Conservation (phyloP, 2,797 vertebrate genomes). For the Linurgus olivaceus region DNA sequence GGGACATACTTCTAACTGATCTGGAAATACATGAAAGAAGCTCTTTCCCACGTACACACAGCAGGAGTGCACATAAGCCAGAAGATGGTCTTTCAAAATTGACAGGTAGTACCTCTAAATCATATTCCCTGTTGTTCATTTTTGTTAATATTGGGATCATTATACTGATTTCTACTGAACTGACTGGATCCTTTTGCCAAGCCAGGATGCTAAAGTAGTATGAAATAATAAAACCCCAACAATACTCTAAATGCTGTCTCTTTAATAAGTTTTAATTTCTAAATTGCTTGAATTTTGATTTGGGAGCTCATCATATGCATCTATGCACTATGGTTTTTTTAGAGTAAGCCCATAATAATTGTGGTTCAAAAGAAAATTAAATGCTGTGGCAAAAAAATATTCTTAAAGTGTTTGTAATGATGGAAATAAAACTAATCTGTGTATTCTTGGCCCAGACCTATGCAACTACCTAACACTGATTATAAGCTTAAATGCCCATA, state of each 20-base stretch:
- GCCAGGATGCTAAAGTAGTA: not conserved
- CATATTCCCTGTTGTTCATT: conserved; percentile 1
- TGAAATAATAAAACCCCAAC: conserved; percentile 12
- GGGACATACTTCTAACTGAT: not conserved
- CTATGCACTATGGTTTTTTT: not conserved
- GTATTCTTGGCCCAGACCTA: not conserved
- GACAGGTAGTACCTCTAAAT: not conserved
- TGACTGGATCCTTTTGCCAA: not conserved
- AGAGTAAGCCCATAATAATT: not conserved
- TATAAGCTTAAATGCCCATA: not conserved
- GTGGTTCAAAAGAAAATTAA: not conserved
- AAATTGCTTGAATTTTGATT: conserved; percentile 1
- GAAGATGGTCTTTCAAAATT: not conserved
- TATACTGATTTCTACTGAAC: not conserved
- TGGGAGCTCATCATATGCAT: not conserved
- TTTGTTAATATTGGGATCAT: conserved; percentile 13
- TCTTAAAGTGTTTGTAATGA: not conserved
- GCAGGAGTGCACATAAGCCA: not conserved
- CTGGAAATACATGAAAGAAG: not conserved
- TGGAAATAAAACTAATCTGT: not conserved
- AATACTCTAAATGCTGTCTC: not conserved
- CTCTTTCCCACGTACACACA: not conserved
- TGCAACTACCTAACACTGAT: not conserved
- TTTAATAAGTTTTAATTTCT: conserved; percentile 45
- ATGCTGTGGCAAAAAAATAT: not conserved